Percentiles rank a stretch among this genome's conserved stretches.
Evolutionary conservation across 2,113 vertebrate species (phyloP).

Genomic region (Marmota monax): DNA sequence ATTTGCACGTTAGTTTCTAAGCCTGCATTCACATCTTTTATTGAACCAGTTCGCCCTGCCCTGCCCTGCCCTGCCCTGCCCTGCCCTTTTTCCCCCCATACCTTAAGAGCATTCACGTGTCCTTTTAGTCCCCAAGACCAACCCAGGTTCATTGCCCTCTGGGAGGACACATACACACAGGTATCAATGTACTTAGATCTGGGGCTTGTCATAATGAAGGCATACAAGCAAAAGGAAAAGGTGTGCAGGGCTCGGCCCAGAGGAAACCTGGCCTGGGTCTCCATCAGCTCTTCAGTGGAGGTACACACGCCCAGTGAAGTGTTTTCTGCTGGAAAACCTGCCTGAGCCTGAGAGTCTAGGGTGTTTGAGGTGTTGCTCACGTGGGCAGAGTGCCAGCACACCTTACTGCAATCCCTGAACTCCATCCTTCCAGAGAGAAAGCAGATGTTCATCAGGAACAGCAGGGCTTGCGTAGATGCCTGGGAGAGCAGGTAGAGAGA

Average conservation of each 20-base stretch:
- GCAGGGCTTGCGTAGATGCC: no score
- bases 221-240: background rate
- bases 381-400: background rate
- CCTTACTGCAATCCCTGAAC: background rate
- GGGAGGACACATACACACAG: background rate
- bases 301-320: background rate
- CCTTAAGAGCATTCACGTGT: background rate
- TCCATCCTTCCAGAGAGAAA: background rate
- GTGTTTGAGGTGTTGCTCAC: background rate
- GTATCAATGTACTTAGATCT: background rate
- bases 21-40: background rate
- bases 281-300: background rate
- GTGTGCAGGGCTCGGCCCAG: background rate
- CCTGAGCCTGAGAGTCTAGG: background rate
- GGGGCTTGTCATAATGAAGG: background rate
- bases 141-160: background rate
- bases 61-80: no score
- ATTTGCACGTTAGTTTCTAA: slow-evolving; percentile 27
- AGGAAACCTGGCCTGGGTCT: background rate
- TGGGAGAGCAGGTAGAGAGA: no score
- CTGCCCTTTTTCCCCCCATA: background rate
- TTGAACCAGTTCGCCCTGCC: background rate
- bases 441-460: background rate
- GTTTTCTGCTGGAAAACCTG: background rate
- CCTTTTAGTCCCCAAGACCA: background rate